Evolutionary conservation across 2,113 vertebrate species (phyloP).

Genomic region (Ascaphus truei): DNA sequence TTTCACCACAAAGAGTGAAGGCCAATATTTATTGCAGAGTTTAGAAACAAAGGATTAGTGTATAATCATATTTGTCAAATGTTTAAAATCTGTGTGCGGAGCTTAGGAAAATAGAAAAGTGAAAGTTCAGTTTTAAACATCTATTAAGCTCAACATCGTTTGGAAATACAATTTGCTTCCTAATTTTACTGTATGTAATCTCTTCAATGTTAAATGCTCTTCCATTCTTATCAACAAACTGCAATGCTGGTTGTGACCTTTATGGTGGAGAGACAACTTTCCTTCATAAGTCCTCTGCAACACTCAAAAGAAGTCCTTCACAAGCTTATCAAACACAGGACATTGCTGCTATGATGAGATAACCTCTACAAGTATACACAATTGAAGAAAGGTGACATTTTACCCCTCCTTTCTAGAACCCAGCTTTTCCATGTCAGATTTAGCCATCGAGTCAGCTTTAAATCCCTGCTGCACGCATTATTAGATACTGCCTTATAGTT

Average conservation of each 20-base stretch:
- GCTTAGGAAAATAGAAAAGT: constrained; percentile 51
- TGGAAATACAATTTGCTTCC: constrained; percentile 68
- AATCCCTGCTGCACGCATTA: constrained; percentile 51
- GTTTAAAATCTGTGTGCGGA: constrained; percentile 48
- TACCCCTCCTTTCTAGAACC: constrained; percentile 40
- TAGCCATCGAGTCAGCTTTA: constrained; percentile 38
- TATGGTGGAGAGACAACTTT: constrained; percentile 46
- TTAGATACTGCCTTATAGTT: constrained; percentile 41
- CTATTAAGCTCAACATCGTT: constrained; percentile 58
- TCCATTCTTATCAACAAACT: constrained; percentile 59
- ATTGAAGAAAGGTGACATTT: constrained; percentile 55
- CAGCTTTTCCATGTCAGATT: constrained; percentile 49
- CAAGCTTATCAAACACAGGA: constrained; percentile 54
- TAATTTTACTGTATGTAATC: constrained; percentile 60
- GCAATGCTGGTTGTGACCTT: constrained; percentile 50
- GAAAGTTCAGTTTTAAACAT: constrained; percentile 53
- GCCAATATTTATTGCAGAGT: neutral
- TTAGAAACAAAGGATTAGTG: neutral
- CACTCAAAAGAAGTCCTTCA: constrained; percentile 47
- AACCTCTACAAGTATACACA: constrained; percentile 46
- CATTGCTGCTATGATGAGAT: constrained; percentile 64
- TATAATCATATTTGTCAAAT: constrained; percentile 48
- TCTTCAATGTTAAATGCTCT: constrained; percentile 46
- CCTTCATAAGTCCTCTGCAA: constrained; percentile 32
- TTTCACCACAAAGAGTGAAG: neutral